Conservation (phyloP, 2,888 invertebrate genomes). For the Linnaemya vulpina region DNA sequence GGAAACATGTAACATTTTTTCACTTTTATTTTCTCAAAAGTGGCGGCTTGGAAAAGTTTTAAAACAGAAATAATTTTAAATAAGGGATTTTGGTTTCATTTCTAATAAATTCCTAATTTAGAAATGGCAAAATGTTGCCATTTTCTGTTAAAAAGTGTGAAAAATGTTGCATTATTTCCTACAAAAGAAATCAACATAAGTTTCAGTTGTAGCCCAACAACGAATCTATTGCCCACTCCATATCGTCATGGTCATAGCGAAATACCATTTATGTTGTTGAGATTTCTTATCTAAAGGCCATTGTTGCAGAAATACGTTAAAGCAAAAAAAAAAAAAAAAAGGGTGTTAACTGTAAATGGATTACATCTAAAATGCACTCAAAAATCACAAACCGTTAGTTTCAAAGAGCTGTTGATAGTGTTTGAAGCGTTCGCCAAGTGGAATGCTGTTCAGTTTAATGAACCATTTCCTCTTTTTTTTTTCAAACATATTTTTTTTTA, state of each 20-base stretch:
- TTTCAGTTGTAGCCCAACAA: neutral
- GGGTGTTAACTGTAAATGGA: slow-evolving; percentile 62
- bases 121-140: no score
- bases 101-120: no score
- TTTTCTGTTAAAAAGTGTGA: no score
- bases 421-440: slow-evolving; percentile 12
- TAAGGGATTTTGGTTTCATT: no score
- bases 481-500: slow-evolving; percentile 9
- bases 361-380: slow-evolving; percentile 65
- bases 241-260: slow-evolving; percentile 7
- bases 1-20: no score
- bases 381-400: slow-evolving; percentile 60
- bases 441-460: slow-evolving; percentile 62
- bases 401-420: slow-evolving; percentile 58
- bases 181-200: neutral
- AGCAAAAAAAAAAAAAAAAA: slow-evolving; percentile 9
- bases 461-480: slow-evolving; percentile 60
- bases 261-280: slow-evolving; percentile 17
- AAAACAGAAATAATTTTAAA: no score
- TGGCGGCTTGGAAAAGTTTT: no score
- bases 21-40: no score
- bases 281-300: slow-evolving; percentile 4
- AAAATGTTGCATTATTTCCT: no score
- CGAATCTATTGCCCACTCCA: neutral
- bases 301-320: neutral